These are phyloP conservation scores for Protonibea diacanthus DNA, from an alignment of 2,797 vertebrate species.

Conservation along the genomic window DNA sequence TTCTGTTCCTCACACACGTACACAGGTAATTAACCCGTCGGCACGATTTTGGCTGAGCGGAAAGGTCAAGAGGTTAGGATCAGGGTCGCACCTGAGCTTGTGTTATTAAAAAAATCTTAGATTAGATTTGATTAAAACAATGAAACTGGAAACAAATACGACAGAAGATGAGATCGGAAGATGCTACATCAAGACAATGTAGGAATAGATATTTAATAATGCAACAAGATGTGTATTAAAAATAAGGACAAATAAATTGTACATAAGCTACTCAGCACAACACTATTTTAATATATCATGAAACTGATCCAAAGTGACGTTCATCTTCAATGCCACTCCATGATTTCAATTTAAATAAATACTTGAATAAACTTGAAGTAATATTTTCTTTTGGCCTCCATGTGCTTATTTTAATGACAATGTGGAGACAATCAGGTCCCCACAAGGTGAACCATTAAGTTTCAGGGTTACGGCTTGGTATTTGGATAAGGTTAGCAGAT, in stretches of 20 bases:
- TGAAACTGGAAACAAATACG: not conserved
- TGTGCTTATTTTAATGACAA: not conserved
- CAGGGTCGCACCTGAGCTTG: not conserved
- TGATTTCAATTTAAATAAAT: not conserved
- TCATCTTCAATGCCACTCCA: not conserved
- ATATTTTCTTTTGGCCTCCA: not conserved
- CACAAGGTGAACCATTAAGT: not conserved
- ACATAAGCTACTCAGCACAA: not conserved
- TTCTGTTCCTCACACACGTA: conserved; percentile 33
- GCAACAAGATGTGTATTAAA: not conserved
- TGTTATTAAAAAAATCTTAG: not conserved
- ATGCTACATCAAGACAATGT: not conserved
- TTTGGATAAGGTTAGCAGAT: conserved; percentile 7
- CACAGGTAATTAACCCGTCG: conserved; percentile 46
- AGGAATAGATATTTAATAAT: not conserved
- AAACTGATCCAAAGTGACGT: not conserved
- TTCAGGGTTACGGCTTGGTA: not conserved
- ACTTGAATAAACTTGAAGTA: not conserved
- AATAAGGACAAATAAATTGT: not conserved
- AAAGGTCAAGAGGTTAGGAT: conserved; percentile 47
- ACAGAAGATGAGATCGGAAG: too few relatives aligned
- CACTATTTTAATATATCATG: not conserved
- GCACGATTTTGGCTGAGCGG: not conserved
- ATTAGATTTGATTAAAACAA: not conserved
- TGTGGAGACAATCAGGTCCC: not conserved